Evolutionary conservation across 92 coral and sea anemone genomes (phyloP).

Genomic region (Phenganax stokvisi): DNA sequence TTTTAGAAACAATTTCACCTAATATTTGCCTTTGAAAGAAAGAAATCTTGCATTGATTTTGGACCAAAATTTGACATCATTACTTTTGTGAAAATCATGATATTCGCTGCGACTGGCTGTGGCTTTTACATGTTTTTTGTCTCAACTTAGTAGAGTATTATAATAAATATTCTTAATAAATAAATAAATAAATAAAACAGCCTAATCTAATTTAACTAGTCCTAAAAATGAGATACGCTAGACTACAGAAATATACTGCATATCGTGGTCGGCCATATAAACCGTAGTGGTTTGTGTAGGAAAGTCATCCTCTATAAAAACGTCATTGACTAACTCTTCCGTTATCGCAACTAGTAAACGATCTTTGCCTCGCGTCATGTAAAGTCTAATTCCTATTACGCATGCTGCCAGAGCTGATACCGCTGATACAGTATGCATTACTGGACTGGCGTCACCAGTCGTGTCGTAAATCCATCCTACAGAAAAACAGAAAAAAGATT

Average conservation of each 20-base stretch:
- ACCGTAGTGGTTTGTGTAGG: background rate
- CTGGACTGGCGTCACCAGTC: background rate
- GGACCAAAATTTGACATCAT: background rate
- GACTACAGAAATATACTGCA: conserved; percentile 18
- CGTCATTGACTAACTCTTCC: background rate
- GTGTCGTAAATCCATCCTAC: conserved; percentile 26
- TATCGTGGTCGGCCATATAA: background rate
- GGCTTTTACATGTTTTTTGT: background rate
- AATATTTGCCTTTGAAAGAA: too few species aligned
- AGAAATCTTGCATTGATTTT: background rate
- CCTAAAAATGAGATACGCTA: background rate
- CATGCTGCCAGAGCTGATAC: conserved; percentile 16
- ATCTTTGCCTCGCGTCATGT: background rate
- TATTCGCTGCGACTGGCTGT: background rate
- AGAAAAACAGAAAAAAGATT: background rate
- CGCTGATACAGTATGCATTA: conserved; percentile 9
- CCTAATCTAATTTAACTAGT: background rate
- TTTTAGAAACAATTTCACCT: too few species aligned
- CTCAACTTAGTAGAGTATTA: too few species aligned
- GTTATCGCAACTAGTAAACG: background rate
- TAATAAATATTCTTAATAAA: background rate
- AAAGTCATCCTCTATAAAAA: background rate
- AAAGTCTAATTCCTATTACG: conserved; percentile 10
- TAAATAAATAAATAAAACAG: background rate
- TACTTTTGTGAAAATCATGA: background rate